Evolutionary conservation across 64 coral and sea anemone species (phyloP), one percentile per base, ranked within the genome.

Genomic region (Platygyra sinensis): DNA sequence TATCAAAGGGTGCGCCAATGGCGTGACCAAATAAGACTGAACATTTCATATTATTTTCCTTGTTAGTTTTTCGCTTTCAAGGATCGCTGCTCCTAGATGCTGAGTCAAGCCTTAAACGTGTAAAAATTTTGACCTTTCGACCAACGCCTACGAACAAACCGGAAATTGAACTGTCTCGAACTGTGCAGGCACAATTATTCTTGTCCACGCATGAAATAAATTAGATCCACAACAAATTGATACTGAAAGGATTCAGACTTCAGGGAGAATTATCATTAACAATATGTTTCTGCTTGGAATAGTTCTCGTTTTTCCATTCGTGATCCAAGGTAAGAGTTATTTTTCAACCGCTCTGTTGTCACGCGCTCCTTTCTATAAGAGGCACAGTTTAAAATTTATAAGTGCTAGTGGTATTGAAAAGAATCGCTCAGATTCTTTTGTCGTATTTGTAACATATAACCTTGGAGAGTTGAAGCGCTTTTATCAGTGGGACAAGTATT

Each of bases 41-140:
- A 57, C 54, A 57, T 12, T 14, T 57, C 11, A 57, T 50, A 30
- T 33, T 76, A 46, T 24, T 76, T 77, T 77, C 38, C 20, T 39
- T 46, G 42, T 46, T 46, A 46, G 4, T 0, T 46, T 46, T 46
- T 46, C 42, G 42, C 39, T 14, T 73, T 73, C 69, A 73, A 73
- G 71, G 30, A 73, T 73, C 39, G 49, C 15, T n/a, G 74, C 19
- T 3, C 42, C 6, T 46, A 46, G 38, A 39, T 76, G 3, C 29
- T 9, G 74, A 17, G 15, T 9, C 33, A 16, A 17, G 74, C 74
- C 74, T 18, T 77, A 24, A 12, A 77, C 74, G 39, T 50, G 74
- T 77, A 77, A 77, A 77, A 46, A 77, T 77, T 42, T 50, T 77
- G 74, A 50, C 18, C 42, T 77, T 25, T 24, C 17, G 18, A 74